A percentile compares a stretch with the other conserved stretches of the same genome.
phyloP scores from a whole-genome alignment of 2,888 invertebrate species.

The Sthenelais limicola region DNA sequence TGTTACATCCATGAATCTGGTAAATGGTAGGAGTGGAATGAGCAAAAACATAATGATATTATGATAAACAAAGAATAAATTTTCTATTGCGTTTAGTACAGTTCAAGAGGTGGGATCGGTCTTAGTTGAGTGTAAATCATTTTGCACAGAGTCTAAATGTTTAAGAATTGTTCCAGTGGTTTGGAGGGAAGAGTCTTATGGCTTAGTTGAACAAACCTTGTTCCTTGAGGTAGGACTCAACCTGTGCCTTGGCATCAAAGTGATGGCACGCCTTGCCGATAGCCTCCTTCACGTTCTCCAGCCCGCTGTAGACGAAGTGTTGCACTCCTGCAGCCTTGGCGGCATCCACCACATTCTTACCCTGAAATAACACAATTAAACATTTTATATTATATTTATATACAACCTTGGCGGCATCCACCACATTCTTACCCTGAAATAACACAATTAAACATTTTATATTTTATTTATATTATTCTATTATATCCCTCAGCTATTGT shows the following conservation, averaged over 20 bases:
- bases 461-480: too few species aligned
- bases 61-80: too few species aligned
- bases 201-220: too few species aligned
- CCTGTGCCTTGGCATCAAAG: conserved; percentile 64
- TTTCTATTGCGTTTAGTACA: background rate
- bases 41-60: too few species aligned
- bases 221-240: conserved; percentile 63
- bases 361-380: too few species aligned
- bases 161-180: background rate
- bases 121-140: too few species aligned
- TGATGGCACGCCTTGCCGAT: conserved; percentile 59
- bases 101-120: background rate
- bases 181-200: background rate
- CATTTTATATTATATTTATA: too few species aligned
- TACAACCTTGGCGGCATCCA: conserved; percentile 60
- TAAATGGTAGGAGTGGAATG: too few species aligned
- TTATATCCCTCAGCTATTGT: too few species aligned
- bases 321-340: conserved; percentile 59
- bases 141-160: too few species aligned
- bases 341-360: conserved; percentile 63
- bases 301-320: conserved; percentile 64
- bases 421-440: conserved; percentile 63
- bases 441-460: too few species aligned
- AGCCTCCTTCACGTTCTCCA: conserved; percentile 58
- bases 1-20: too few species aligned